Evolutionary conservation across 2,888 invertebrate genomes (phyloP).

Genomic region (Furcula furcula): DNA sequence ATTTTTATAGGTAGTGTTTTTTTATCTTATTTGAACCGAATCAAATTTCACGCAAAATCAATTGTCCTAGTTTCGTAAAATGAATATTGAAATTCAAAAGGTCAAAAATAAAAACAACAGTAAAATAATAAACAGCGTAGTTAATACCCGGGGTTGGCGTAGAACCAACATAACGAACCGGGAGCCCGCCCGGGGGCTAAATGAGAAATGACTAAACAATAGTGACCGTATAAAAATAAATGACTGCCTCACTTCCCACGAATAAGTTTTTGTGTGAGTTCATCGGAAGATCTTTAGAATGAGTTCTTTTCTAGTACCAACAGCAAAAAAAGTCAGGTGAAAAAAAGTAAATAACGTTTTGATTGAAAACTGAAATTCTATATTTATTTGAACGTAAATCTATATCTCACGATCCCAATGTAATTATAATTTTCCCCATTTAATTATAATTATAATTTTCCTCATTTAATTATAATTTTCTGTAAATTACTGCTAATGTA

Average conservation of each 20-base stretch:
- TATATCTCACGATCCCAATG: too few species aligned
- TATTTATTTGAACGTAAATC: too few species aligned
- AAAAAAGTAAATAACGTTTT: too few species aligned
- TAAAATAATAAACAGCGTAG: constrained; percentile 25
- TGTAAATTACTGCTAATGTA: too few species aligned
- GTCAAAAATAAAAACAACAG: constrained; percentile 25
- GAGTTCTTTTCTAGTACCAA: constrained; percentile 58
- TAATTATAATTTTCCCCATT: too few species aligned
- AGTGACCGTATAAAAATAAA: constrained; percentile 73
- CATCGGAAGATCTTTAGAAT: constrained; percentile 78
- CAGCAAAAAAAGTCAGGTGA: constrained; percentile 34
- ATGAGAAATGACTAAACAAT: constrained; percentile 76
- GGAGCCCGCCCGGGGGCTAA: constrained; percentile 26
- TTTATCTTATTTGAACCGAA: too few species aligned
- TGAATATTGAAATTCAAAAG: constrained; percentile 2
- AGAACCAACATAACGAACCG: constrained; percentile 29
- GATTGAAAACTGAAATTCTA: too few species aligned
- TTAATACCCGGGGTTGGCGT: background rate
- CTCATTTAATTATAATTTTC: too few species aligned
- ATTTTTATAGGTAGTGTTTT: too few species aligned
- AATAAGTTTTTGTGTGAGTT: constrained; percentile 75
- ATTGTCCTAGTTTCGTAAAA: too few species aligned
- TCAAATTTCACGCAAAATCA: too few species aligned
- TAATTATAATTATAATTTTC: too few species aligned
- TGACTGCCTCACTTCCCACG: constrained; percentile 62